A percentile compares a stretch with the other conserved stretches of the same genome.
phyloP scores from a whole-genome alignment of 2,888 invertebrate genomes.

The Arrhopalites spinosus region DNA sequence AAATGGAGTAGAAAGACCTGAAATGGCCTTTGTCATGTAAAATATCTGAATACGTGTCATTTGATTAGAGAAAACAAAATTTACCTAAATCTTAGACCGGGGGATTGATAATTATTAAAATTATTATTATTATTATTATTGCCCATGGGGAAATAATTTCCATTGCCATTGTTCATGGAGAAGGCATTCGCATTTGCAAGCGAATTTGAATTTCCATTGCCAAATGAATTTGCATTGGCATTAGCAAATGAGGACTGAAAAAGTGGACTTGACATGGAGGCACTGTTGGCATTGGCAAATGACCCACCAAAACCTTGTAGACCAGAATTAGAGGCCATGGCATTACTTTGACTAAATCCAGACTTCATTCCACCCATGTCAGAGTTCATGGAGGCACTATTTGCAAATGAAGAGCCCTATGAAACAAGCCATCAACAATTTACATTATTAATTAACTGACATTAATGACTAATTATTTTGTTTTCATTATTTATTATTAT shows the following conservation, averaged over 20 bases:
- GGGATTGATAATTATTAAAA: too few relatives aligned
- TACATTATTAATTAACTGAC: not conserved
- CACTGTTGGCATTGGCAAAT: constrained; percentile 3
- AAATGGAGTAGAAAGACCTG: too few relatives aligned
- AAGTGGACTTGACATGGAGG: constrained; percentile 1
- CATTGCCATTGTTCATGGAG: too few relatives aligned
- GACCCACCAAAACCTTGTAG: not conserved
- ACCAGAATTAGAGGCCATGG: not conserved
- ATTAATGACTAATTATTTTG: not conserved
- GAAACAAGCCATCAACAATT: not conserved
- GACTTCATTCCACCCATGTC: not conserved
- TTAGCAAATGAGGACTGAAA: constrained; percentile 11
- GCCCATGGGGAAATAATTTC: too few relatives aligned
- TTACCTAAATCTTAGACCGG: too few relatives aligned
- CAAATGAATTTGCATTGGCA: constrained; percentile 11
- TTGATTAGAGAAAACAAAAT: too few relatives aligned
- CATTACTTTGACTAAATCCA: constrained; percentile 19
- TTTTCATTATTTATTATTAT: not conserved
- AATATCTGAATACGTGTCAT: too few relatives aligned
- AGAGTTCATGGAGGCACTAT: constrained; percentile 15
- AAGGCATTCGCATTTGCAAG: too few relatives aligned
- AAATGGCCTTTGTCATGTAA: too few relatives aligned
- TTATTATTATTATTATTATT: too few relatives aligned
- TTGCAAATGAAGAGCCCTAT: constrained; percentile 10
- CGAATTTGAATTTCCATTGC: not conserved